Evolutionary conservation across 64 coral and sea anemone genomes (phyloP).

Genomic region (Catalaphyllia jardinei): DNA sequence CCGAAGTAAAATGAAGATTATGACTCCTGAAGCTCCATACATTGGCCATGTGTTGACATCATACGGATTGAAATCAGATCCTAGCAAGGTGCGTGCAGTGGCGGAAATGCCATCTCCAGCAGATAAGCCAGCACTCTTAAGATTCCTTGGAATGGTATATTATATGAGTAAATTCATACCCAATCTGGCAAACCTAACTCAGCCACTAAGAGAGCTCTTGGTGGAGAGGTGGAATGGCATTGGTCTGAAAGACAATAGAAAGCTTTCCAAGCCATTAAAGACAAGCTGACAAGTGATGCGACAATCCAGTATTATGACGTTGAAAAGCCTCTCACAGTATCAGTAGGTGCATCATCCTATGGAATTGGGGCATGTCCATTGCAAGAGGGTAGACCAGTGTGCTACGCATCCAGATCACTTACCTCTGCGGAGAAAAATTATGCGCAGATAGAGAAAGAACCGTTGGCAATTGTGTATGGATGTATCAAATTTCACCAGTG

Average conservation of each 20-base stretch:
- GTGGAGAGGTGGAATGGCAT: slow-evolving; percentile 5
- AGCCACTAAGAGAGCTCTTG: not conserved
- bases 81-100: slow-evolving; percentile 11
- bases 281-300: not conserved
- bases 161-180: too few species aligned
- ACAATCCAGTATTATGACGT: too few species aligned
- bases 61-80: slow-evolving; percentile 23
- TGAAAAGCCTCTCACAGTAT: too few species aligned
- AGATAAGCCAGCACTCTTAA: slow-evolving; percentile 3
- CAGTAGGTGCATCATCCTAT: slow-evolving; percentile 42
- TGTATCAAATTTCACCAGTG: slow-evolving; percentile 43
- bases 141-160: too few species aligned
- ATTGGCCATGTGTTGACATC: not conserved
- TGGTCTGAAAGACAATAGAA: not conserved
- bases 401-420: too few species aligned
- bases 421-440: too few species aligned
- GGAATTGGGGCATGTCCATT: slow-evolving; percentile 35
- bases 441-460: too few species aligned
- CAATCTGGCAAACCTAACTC: too few species aligned
- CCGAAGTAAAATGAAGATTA: not conserved
- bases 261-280: not conserved
- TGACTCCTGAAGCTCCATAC: not conserved
- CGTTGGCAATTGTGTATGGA: too few species aligned
- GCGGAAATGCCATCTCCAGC: not conserved
- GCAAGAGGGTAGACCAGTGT: slow-evolving; percentile 9